These are phyloP conservation scores for Amphipoea oculea DNA, from an alignment of 2,888 invertebrate genomes.

Conservation along the genomic window DNA sequence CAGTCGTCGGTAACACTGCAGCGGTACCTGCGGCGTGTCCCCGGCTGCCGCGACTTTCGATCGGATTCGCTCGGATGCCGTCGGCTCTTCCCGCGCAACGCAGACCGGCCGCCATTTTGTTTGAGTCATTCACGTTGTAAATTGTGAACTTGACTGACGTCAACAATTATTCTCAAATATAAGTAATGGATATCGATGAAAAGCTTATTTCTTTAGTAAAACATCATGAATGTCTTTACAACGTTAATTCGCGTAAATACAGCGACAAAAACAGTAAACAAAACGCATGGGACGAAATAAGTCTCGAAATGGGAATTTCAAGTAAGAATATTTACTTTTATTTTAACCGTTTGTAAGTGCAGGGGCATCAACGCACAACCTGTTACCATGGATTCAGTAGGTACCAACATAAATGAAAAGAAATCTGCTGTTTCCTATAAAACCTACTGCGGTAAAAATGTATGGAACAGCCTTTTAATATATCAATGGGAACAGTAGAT, in stretches of 20 bases:
- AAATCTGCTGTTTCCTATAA: background rate
- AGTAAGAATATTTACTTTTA: slow-evolving; percentile 18
- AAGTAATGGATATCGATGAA: slow-evolving; percentile 38
- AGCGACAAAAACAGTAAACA: slow-evolving; percentile 34
- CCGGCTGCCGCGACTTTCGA: slow-evolving; percentile 20
- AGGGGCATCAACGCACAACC: background rate
- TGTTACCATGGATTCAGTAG: background rate
- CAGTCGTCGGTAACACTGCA: background rate
- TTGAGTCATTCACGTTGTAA: slow-evolving; percentile 7
- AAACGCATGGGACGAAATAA: slow-evolving; percentile 34
- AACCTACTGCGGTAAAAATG: too few relatives aligned
- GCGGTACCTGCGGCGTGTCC: background rate
- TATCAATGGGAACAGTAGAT: too few relatives aligned
- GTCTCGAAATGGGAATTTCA: slow-evolving; percentile 40
- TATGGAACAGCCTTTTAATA: too few relatives aligned
- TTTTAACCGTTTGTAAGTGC: background rate
- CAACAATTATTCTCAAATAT: background rate
- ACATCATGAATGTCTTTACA: slow-evolving; percentile 37
- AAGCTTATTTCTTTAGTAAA: slow-evolving; percentile 42
- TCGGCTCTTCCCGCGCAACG: slow-evolving; percentile 18
- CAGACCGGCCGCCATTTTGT: slow-evolving; percentile 28
- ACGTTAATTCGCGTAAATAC: slow-evolving; percentile 39
- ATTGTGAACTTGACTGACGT: too few relatives aligned
- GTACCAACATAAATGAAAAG: background rate
- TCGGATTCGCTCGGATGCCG: slow-evolving; percentile 36